Evolutionary conservation across 2,888 invertebrate species (phyloP), one percentile per base, ranked within the genome.

Genomic region (Cyaniris semiargus): DNA sequence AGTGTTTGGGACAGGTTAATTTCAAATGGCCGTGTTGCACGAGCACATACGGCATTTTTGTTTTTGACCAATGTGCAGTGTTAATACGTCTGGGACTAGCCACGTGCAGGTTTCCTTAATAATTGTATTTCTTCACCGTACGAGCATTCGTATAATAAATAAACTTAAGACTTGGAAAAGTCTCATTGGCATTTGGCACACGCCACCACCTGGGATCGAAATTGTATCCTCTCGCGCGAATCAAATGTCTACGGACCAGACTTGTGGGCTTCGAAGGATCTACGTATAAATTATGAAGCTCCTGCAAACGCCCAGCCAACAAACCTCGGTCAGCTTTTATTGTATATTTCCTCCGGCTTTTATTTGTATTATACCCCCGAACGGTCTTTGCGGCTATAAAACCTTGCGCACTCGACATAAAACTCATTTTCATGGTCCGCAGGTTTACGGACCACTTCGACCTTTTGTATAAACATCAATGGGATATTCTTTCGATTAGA

Each of bases 241-340:
- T 18, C 13, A 53, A 53, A 18, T 18, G 18, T 4, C 48, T 48
- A 3, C 13, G 0, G 15, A 48, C 15, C 5, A 53, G 18, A 48
- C 8, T 38, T 38, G 3, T 10, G 3, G 38, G 38, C 15, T 5
- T 5, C 53, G 53, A 18, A 53, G 18, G 15, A 3, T 5, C 18
- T 18, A 53, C 53, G 18, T 18, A 15, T 18, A 3, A 53, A 18
- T 4, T 53, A 53, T 18, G 44, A 44, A 44, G 4, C 18, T 18
- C 48, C 15, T 21, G 27, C 66, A 21, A 66, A 15, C 82, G 81
- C 83, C 81, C 84, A 85, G 85, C 83, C 86, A 85, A 87, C 88
- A 87, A 87, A 89, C 86, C 88, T 85, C 80, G 81, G 83, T 82
- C 84, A 87, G 89, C 88, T 86, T 87, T 86, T 87, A 88, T 88